Conservation (phyloP, 2,113 vertebrate genomes). For the Zosterops lateralis region DNA sequence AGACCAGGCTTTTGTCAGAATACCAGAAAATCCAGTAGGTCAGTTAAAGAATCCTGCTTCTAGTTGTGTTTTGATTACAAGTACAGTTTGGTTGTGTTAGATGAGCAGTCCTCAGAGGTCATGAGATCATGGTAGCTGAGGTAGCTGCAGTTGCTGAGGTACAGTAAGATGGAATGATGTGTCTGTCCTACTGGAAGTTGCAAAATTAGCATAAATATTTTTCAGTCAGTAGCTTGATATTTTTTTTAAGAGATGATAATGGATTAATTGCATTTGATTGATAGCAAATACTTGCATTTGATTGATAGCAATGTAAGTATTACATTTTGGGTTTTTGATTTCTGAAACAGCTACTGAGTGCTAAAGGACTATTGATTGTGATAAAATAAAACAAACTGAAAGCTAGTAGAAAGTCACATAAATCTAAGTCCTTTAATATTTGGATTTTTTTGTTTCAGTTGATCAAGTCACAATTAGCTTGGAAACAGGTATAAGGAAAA, state of each 20-base stretch:
- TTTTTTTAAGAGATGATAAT: not conserved
- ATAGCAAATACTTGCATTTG: not conserved
- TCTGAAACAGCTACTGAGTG: not conserved
- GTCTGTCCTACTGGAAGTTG: not conserved
- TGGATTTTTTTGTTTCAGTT: not conserved
- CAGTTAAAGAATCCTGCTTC: not conserved
- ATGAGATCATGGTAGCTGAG: not conserved
- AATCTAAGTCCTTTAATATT: not conserved
- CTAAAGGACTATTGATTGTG: not conserved
- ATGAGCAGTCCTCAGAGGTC: not conserved
- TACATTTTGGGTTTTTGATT: not conserved
- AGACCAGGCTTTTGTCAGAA: not conserved
- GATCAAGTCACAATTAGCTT: not conserved
- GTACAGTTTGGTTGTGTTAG: not conserved
- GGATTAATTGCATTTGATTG: not conserved
- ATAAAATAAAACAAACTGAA: not conserved
- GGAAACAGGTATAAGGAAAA: not conserved
- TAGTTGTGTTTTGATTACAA: not conserved
- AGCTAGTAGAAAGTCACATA: not conserved
- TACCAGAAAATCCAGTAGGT: not conserved
- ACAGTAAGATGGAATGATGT: not conserved
- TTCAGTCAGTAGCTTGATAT: not conserved
- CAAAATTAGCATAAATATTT: not conserved
- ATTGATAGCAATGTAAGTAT: not conserved
- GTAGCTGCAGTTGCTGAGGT: not conserved